Conservation (phyloP, 2,113 vertebrate species). For the Laticauda laticaudata region DNA sequence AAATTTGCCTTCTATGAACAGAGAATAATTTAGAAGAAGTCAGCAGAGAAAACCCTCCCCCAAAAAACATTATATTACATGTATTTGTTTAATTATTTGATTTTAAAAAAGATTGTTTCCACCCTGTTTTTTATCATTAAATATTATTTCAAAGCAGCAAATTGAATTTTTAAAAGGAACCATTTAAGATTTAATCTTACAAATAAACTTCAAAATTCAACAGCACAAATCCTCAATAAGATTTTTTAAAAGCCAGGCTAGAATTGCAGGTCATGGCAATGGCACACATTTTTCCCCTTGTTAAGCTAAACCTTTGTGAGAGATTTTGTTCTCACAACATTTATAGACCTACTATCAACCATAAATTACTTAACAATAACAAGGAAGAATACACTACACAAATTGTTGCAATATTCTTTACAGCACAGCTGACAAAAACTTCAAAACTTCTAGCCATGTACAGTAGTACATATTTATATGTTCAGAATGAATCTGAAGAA, state of each 20-base stretch:
- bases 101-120: background rate
- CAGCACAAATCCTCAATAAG: background rate
- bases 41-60: background rate
- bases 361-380: background rate
- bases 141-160: background rate
- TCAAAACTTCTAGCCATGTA: too few relatives aligned
- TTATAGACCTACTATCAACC: background rate
- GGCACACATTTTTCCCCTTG: background rate
- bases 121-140: background rate
- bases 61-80: background rate
- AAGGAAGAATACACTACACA: background rate
- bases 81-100: background rate
- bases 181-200: background rate
- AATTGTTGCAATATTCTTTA: background rate
- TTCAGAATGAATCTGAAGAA: background rate
- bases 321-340: background rate
- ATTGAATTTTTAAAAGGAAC: background rate
- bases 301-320: background rate
- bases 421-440: background rate
- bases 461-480: background rate
- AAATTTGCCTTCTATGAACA: slow-evolving; percentile 77
- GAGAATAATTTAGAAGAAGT: slow-evolving; percentile 18
- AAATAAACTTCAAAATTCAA: background rate
- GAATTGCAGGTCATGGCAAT: background rate
- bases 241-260: background rate